Evolutionary conservation across 2,797 vertebrate species (phyloP).

Genomic region (Sebastes kiyomatsui): DNA sequence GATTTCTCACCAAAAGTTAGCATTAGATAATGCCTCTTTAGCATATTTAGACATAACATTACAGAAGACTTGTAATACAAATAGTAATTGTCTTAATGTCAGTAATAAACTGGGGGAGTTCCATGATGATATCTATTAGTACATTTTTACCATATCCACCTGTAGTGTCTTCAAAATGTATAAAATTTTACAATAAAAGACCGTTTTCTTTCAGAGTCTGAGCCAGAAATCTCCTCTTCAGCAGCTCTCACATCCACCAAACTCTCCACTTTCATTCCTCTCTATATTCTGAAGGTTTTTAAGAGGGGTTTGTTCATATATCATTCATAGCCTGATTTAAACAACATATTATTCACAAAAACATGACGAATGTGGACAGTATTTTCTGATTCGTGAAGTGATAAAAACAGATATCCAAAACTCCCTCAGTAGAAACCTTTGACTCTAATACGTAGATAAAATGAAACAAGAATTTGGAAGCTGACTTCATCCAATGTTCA

Average conservation of each 20-base stretch:
- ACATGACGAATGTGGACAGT: not conserved
- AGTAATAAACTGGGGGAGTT: not conserved
- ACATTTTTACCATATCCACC: too few species aligned
- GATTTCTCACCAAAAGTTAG: not conserved
- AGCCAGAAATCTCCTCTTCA: too few species aligned
- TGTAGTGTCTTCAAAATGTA: too few species aligned
- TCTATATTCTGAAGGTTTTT: not conserved
- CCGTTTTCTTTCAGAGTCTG: too few species aligned
- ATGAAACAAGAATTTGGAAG: not conserved
- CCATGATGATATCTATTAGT: not conserved
- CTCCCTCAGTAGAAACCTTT: not conserved
- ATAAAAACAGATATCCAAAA: not conserved
- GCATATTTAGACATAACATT: too few species aligned
- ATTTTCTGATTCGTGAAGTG: not conserved
- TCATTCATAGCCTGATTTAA: too few species aligned
- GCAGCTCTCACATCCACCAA: too few species aligned
- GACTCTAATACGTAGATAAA: not conserved
- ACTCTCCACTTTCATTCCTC: not conserved
- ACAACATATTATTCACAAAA: not conserved
- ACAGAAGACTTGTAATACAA: too few species aligned
- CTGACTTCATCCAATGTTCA: not conserved
- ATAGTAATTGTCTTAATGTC: too few species aligned
- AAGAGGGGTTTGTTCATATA: too few species aligned
- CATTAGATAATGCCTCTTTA: too few species aligned
- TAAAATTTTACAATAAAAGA: too few species aligned